Percentiles rank a stretch among this genome's conserved stretches.
Evolutionary conservation across 2,888 invertebrate species (phyloP).

Genomic region (Panopea generosa): DNA sequence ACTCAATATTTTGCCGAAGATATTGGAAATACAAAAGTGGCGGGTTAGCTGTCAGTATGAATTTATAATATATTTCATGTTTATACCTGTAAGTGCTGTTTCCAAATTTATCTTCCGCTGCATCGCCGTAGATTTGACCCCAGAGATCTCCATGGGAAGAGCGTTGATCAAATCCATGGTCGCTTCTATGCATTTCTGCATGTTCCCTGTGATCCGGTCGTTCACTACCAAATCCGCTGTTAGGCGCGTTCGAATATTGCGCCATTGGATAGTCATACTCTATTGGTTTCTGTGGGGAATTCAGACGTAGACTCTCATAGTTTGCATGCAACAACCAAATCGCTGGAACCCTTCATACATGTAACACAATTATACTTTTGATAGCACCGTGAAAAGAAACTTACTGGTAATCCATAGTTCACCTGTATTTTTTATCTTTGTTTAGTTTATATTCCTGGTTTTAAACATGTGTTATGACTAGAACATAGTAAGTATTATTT

Average conservation of each 20-base stretch:
- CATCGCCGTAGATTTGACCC: conserved; percentile 51
- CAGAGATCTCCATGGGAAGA: conserved; percentile 37
- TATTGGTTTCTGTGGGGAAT: conserved; percentile 39
- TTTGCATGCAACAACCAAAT: conserved; percentile 29
- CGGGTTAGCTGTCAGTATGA: too few relatives aligned
- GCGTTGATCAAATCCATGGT: conserved; percentile 13
- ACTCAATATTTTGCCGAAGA: too few relatives aligned
- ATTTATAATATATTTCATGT: not conserved
- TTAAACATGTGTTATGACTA: too few relatives aligned
- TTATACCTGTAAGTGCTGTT: conserved; percentile 47
- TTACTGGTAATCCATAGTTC: too few relatives aligned
- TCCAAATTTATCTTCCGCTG: conserved; percentile 29
- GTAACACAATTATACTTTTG: too few relatives aligned
- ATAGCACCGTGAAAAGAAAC: too few relatives aligned
- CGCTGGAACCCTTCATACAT: not conserved
- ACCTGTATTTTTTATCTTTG: too few relatives aligned
- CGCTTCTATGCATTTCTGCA: conserved; percentile 3
- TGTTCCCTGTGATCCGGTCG: not conserved
- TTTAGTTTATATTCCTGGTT: too few relatives aligned
- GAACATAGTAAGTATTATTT: too few relatives aligned
- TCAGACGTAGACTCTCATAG: conserved; percentile 42
- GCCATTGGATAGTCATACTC: not conserved
- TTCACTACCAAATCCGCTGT: not conserved
- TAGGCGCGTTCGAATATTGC: not conserved
- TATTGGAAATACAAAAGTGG: too few relatives aligned